Base-by-base conservation (phyloP, 2,888 invertebrate species). In the Azorinus chamasolen region DNA sequence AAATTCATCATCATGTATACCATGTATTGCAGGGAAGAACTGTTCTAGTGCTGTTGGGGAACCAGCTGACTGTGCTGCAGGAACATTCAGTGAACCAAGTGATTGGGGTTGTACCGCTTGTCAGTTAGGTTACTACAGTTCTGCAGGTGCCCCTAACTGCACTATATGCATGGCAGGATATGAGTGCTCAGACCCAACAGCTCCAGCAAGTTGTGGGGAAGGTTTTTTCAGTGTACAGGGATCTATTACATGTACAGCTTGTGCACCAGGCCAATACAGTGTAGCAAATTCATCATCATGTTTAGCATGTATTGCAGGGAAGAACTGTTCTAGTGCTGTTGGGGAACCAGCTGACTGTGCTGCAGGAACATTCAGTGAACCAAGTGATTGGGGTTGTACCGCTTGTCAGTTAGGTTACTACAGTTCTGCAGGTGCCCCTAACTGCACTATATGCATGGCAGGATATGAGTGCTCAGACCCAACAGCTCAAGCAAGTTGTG, bases 271-370 rank as follows among this genome's bases (percentile, higher is more conserved):
- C 20, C 68, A 62, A 48, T 71, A 74, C 20, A 73, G 71, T 18
- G 22, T 8, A 20, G 50, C 48, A 6, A 66, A 70, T 14, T n/a
- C 22, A n/a, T 65, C 62, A 2, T 62, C 74, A n/a, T 90, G 90
- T 76, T 71, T 72, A 3, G 53, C 73, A 5, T 92, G 92, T 69
- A 85, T 87, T 10, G 79, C 84, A 8, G 92, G 91, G 18, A 77
- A 84, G 39, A 66, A 86, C 8, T 91, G 91, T 69, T 70, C 79
- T 3, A 85, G 87, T 59, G 84, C 88, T 27, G 71, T 68, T 16
- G n/a, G 25, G 41, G 74, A 78, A 16, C 76, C 74, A 24, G 43
- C 41, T 6, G 53, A 46, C 18, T 82, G 73, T 57, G 39, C 58
- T 24, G 69, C 63, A 24, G 75, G 77, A 32, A 84, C 64, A 8